Evolutionary conservation across 2,797 vertebrate genomes (phyloP).

Genomic region (Tragopan temminckii): DNA sequence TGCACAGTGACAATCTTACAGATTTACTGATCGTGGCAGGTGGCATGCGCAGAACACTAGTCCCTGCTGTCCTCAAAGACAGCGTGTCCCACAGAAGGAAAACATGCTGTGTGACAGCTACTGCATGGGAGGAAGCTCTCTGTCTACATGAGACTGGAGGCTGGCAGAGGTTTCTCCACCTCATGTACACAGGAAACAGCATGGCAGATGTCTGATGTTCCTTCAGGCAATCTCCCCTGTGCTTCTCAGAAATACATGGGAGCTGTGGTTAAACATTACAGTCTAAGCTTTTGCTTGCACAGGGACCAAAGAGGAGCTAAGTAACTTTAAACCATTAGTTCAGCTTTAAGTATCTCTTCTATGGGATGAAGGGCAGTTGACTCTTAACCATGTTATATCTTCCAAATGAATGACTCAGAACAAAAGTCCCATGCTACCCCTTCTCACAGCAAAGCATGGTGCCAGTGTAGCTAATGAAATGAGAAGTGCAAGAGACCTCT

Average conservation of each 20-base stretch:
- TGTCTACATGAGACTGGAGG: not conserved
- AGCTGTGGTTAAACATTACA: slow-evolving; percentile 34
- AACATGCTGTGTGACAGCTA: accelerated
- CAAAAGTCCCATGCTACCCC: not conserved
- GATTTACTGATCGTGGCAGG: accelerated
- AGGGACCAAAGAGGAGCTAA: not conserved
- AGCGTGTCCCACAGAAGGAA: not conserved
- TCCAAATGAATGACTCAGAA: not conserved
- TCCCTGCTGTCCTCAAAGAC: accelerated
- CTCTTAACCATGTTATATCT: not conserved
- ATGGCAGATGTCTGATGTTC: not conserved
- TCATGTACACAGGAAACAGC: not conserved
- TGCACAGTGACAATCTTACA: not conserved
- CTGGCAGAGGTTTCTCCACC: not conserved
- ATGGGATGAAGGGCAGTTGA: not conserved
- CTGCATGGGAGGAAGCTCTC: not conserved
- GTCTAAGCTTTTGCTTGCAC: slow-evolving; percentile 2
- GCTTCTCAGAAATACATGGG: not conserved
- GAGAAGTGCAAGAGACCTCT: not conserved
- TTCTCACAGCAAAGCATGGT: not conserved
- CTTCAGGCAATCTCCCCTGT: not conserved
- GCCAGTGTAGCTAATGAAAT: not conserved
- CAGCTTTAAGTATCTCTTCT: slow-evolving; percentile 19
- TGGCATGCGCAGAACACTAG: not conserved
- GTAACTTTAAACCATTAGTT: slow-evolving; percentile 13